A percentile compares a stretch with the other conserved stretches of the same genome.
phyloP scores from a whole-genome alignment of 2,888 invertebrate species.

The Yponomeuta plumbellus region DNA sequence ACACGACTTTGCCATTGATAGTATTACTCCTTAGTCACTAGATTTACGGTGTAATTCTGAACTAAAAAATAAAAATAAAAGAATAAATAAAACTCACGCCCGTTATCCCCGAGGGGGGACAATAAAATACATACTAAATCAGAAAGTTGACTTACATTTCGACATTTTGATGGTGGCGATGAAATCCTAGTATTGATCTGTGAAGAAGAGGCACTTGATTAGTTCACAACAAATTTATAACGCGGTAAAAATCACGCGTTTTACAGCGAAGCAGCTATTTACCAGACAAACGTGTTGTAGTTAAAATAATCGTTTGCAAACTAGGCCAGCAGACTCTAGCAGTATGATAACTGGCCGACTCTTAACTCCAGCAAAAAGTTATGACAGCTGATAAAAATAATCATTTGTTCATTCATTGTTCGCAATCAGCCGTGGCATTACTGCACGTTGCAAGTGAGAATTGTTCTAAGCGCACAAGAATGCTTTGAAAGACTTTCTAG shows the following conservation, averaged over 20 bases:
- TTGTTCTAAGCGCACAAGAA: not conserved
- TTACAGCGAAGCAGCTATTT: not conserved
- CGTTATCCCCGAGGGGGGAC: no score
- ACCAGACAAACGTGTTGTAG: not conserved
- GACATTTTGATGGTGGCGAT: not conserved
- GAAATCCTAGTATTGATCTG: not conserved
- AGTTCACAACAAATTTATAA: not conserved
- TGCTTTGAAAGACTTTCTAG: not conserved
- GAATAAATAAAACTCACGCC: no score
- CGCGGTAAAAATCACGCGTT: not conserved
- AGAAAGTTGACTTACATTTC: not conserved
- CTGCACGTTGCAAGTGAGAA: not conserved
- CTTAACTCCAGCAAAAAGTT: not conserved
- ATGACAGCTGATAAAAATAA: not conserved
- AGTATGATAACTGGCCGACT: not conserved
- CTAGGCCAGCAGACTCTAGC: not conserved
- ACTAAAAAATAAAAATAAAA: no score
- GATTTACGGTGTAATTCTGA: not conserved
- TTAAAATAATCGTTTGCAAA: not conserved
- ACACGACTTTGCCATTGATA: not conserved
- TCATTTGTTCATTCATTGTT: not conserved
- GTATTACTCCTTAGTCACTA: not conserved
- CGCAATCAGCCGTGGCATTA: not conserved
- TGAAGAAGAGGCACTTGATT: not conserved
- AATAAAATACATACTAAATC: not conserved